A percentile compares a stretch with the other conserved stretches of the same genome.
phyloP scores from a whole-genome alignment of 2,113 vertebrate genomes.

The Pomatorhinus ruficollis region DNA sequence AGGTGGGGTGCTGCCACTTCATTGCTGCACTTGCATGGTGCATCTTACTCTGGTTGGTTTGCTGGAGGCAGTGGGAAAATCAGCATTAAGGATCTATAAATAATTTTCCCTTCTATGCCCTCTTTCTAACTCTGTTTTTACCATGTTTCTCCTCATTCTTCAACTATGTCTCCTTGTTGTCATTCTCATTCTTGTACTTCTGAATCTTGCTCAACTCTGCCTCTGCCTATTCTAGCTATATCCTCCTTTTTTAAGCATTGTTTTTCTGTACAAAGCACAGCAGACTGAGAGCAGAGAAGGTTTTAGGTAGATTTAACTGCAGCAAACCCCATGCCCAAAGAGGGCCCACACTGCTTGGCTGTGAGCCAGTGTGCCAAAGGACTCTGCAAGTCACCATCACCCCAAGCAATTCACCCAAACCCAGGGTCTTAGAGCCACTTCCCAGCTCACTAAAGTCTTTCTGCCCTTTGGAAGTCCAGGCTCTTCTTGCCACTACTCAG shows the following conservation, averaged over 20 bases:
- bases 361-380: background rate
- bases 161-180: background rate
- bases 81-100: background rate
- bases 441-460: background rate
- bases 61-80: background rate
- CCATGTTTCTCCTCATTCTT: background rate
- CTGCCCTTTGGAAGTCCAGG: background rate
- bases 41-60: background rate
- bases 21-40: background rate
- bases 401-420: background rate
- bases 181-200: background rate
- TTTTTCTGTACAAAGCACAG: background rate
- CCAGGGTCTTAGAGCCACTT: background rate
- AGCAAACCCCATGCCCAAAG: background rate
- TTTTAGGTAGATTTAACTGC: background rate
- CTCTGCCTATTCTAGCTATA: background rate
- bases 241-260: background rate
- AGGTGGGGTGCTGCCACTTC: background rate
- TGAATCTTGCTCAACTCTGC: background rate
- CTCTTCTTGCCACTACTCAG: background rate
- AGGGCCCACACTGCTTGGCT: background rate
- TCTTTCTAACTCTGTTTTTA: background rate
- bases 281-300: background rate
- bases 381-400: background rate
- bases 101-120: background rate